Evolutionary conservation across 2,797 vertebrate species (phyloP).

Genomic region (Octomys mimax): DNA sequence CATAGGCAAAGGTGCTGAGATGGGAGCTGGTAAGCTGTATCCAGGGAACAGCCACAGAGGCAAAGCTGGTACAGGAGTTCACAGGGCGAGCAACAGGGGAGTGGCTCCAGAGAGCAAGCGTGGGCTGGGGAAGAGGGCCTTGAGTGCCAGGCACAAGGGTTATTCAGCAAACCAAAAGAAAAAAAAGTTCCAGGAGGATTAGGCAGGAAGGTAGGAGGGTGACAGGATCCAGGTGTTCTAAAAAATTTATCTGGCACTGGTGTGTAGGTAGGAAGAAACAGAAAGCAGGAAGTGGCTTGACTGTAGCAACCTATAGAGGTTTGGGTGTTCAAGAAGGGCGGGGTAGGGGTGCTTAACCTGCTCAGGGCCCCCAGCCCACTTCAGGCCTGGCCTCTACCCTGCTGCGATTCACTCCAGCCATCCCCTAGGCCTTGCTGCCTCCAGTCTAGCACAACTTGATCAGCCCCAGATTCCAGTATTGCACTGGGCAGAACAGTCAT

Average conservation of each 20-base stretch:
- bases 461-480: neutral
- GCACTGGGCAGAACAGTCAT: neutral
- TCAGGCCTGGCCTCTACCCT: neutral
- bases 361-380: neutral
- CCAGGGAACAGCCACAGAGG: neutral
- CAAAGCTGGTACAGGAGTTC: neutral
- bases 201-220: conserved; percentile 66
- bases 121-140: neutral
- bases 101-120: neutral
- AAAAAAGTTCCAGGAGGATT: neutral
- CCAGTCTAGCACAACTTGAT: neutral
- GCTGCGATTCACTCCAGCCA: neutral
- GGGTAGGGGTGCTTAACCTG: neutral
- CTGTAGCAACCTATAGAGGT: neutral
- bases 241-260: conserved; percentile 38
- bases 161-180: neutral
- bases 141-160: neutral
- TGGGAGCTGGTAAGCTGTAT: neutral
- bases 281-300: conserved; percentile 28
- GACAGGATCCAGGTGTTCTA: conserved; percentile 62
- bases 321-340: neutral
- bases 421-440: neutral
- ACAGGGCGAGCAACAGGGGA: neutral
- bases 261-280: neutral
- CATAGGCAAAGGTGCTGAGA: neutral